These are phyloP conservation scores for Sisor rabdophorus DNA, from an alignment of 2,113 vertebrate species.

Conservation along the genomic window DNA sequence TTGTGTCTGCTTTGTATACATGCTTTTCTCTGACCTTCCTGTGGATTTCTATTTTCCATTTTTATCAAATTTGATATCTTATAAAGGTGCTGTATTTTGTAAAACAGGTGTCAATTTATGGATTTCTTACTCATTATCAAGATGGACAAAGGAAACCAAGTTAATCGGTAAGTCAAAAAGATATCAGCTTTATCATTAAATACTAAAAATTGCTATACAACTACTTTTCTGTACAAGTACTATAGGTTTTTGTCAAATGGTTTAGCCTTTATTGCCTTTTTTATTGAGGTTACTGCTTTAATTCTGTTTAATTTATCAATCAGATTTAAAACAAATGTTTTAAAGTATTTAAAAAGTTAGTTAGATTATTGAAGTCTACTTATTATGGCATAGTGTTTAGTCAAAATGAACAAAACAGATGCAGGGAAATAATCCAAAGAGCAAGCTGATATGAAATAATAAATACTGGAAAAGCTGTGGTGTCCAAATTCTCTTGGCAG, in stretches of 20 bases:
- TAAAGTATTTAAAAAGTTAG: background rate
- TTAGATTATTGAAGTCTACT: conserved; percentile 14
- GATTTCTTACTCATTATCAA: conserved; percentile 46
- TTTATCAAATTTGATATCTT: background rate
- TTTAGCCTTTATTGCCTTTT: background rate
- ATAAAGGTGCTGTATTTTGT: background rate
- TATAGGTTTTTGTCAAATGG: background rate
- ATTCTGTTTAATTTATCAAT: background rate
- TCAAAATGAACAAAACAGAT: conserved; percentile 67
- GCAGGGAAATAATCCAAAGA: conserved; percentile 66
- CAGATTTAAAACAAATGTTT: background rate
- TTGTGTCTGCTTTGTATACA: conserved; percentile 62
- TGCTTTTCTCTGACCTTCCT: conserved; percentile 56
- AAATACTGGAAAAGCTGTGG: conserved; percentile 58
- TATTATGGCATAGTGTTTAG: conserved; percentile 37
- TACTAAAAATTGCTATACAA: background rate
- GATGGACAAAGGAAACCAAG: conserved; percentile 52
- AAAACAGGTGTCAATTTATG: conserved; percentile 46
- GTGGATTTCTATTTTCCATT: conserved; percentile 48
- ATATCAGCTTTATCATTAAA: background rate
- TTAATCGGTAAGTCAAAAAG: conserved; percentile 51
- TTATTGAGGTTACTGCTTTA: background rate
- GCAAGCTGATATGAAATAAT: conserved; percentile 64
- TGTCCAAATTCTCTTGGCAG: conserved; percentile 49
- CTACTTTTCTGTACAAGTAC: background rate